Evolutionary conservation across 2,888 invertebrate genomes (phyloP).

Genomic region (Xanthia togata): DNA sequence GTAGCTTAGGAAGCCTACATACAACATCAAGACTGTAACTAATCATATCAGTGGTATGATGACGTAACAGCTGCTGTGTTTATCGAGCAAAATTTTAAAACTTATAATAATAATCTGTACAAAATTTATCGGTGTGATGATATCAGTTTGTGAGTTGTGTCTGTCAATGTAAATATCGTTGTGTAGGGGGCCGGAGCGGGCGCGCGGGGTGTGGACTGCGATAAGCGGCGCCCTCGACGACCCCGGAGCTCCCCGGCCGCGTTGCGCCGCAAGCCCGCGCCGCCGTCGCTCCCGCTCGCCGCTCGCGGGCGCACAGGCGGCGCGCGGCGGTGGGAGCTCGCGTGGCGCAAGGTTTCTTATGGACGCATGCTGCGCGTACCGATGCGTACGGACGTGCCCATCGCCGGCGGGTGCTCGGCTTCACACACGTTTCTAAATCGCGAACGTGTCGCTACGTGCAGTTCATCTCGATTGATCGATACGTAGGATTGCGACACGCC

Average conservation of each 20-base stretch:
- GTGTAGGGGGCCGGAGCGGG: constrained; percentile 50
- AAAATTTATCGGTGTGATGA: constrained; percentile 66
- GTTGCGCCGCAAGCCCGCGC: constrained; percentile 14
- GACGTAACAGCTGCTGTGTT: constrained; percentile 39
- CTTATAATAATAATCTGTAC: constrained; percentile 56
- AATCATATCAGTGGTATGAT: constrained; percentile 10
- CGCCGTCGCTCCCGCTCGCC: constrained; percentile 29
- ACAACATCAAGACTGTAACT: constrained; percentile 2
- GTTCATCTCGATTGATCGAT: constrained; percentile 66
- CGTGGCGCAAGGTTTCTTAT: constrained; percentile 4
- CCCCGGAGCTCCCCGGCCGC: constrained; percentile 70
- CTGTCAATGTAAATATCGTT: constrained; percentile 65
- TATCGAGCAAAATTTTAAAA: constrained; percentile 36
- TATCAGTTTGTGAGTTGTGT: constrained; percentile 65
- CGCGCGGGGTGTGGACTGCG: constrained; percentile 63
- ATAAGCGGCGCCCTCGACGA: constrained; percentile 79
- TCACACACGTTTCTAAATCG: constrained; percentile 49
- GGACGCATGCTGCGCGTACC: constrained; percentile 10
- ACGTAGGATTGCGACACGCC: constrained; percentile 50
- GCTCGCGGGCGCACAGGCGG: constrained; percentile 6
- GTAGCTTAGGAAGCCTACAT: background rate
- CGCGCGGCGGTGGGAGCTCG: constrained; percentile 3
- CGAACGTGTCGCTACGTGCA: constrained; percentile 67
- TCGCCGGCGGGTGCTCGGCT: background rate
- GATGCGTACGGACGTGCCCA: constrained; percentile 23